phyloP scores from a whole-genome alignment of 2,797 vertebrate species.

The Smutsia temminckii region DNA sequence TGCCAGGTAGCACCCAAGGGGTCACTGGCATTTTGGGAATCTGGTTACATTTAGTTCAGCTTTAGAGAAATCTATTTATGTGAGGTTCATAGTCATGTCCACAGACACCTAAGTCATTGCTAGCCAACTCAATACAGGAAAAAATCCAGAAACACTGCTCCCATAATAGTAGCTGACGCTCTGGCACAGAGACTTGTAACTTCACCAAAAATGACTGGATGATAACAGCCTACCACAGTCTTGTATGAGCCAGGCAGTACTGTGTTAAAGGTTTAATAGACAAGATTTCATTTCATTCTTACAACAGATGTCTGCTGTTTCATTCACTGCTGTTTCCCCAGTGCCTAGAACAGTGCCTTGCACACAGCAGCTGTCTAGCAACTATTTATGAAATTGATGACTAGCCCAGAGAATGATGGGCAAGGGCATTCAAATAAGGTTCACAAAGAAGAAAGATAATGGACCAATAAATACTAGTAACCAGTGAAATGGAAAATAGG shows the following conservation, averaged over 20 bases:
- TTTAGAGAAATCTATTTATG: slow-evolving; percentile 1
- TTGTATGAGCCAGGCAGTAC: not conserved
- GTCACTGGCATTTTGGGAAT: not conserved
- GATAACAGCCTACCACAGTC: not conserved
- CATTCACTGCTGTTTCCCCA: not conserved
- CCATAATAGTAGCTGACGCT: not conserved
- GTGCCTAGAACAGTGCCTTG: not conserved
- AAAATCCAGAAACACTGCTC: not conserved
- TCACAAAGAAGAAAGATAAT: not conserved
- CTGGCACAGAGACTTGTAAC: not conserved
- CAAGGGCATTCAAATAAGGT: not conserved
- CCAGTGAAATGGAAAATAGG: not conserved
- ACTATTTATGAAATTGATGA: not conserved
- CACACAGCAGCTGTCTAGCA: not conserved
- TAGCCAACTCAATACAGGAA: slow-evolving; percentile 17
- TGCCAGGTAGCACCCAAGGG: not conserved
- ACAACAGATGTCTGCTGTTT: not conserved
- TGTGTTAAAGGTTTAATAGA: not conserved
- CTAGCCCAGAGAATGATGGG: not conserved
- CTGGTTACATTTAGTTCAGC: not conserved
- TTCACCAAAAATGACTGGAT: not conserved
- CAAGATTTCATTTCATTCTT: not conserved
- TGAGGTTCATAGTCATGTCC: not conserved
- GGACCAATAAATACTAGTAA: not conserved
- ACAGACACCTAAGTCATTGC: not conserved